These are phyloP conservation scores for Zosterops pallidus DNA, from an alignment of 2,113 vertebrate species.

Conservation along the genomic window DNA sequence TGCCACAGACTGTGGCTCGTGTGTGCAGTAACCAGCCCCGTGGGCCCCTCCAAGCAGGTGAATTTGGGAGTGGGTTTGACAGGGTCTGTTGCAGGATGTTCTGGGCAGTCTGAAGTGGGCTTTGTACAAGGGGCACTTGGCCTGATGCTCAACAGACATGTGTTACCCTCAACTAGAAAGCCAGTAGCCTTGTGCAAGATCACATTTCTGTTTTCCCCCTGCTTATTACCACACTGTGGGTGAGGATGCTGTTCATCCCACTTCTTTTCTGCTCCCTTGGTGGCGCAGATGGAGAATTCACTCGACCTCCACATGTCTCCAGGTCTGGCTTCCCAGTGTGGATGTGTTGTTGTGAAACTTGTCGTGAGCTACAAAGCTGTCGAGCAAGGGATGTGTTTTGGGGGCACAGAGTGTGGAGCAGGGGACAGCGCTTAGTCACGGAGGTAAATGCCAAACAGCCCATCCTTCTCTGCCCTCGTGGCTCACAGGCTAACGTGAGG, in stretches of 20 bases:
- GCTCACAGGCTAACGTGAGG: background rate
- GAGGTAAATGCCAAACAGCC: background rate
- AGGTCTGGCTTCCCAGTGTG: background rate
- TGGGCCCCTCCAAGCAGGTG: background rate
- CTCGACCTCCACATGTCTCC: background rate
- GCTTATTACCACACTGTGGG: background rate
- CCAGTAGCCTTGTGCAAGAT: background rate
- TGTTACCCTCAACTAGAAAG: background rate
- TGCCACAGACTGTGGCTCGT: accelerated
- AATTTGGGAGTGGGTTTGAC: background rate
- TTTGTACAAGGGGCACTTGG: background rate
- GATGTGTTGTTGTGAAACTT: background rate
- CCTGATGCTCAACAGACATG: background rate
- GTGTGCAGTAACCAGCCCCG: background rate
- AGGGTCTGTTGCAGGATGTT: background rate
- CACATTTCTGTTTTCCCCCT: accelerated
- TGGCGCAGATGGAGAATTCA: background rate
- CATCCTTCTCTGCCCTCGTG: background rate
- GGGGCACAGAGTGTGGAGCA: background rate
- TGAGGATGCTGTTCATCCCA: background rate
- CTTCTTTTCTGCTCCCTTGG: background rate
- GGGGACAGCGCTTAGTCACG: background rate
- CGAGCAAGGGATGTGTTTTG: background rate
- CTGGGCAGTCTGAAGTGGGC: background rate
- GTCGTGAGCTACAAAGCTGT: background rate